Evolutionary conservation across 2,113 vertebrate species (phyloP).

Genomic region (Columbina picui): DNA sequence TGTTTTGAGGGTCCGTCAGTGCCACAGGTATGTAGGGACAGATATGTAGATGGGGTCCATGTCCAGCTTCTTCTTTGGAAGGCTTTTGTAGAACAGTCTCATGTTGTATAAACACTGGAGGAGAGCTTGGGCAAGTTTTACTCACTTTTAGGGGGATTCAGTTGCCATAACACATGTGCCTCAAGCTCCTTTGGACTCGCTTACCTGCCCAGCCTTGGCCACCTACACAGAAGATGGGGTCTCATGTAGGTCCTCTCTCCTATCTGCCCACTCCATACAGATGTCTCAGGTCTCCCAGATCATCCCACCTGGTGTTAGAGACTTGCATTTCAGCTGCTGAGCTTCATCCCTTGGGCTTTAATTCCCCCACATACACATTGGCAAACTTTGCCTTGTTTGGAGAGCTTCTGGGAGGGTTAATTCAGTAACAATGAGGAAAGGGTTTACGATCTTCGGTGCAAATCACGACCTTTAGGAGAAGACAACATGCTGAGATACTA

Average conservation of each 20-base stretch:
- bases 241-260: background rate
- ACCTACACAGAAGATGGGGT: background rate
- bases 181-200: background rate
- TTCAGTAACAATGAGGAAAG: background rate
- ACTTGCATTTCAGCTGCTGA: background rate
- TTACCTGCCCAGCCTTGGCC: background rate
- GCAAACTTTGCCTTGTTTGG: accelerated
- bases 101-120: background rate
- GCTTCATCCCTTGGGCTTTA: background rate
- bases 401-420: background rate
- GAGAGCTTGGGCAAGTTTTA: background rate
- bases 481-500: background rate
- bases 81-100: background rate
- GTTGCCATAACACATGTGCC: accelerated
- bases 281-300: background rate
- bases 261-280: background rate
- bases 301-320: background rate
- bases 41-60: accelerated
- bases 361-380: background rate
- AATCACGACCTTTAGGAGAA: background rate
- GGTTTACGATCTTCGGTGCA: background rate
- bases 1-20: background rate
- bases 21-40: background rate
- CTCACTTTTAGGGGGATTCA: background rate
- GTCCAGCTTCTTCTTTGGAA: background rate